phyloP scores from a whole-genome alignment of 2,888 invertebrate species.

The Pseudolycoriella hygida region DNA sequence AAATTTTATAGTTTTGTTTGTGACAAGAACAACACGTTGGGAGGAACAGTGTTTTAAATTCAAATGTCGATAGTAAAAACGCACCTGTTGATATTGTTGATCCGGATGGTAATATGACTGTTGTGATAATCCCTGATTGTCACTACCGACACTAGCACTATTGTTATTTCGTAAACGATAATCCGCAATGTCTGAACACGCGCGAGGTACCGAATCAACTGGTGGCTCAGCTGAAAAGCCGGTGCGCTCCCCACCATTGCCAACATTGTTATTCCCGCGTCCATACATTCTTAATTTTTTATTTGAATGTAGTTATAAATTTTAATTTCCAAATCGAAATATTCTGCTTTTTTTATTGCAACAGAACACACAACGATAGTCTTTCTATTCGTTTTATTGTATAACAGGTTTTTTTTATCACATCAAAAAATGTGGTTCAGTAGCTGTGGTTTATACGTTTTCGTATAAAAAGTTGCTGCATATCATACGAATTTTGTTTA shows the following conservation, averaged over 20 bases:
- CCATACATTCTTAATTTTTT: conserved; percentile 7
- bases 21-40: too few species aligned
- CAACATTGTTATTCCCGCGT: conserved; percentile 5
- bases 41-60: too few species aligned
- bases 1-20: too few species aligned
- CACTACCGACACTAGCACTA: conserved; percentile 7
- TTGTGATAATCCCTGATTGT: conserved; percentile 9
- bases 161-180: conserved; percentile 9
- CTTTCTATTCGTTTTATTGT: too few species aligned
- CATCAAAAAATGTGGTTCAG: too few species aligned
- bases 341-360: too few species aligned
- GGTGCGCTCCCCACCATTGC: conserved; percentile 14
- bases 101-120: conserved; percentile 8
- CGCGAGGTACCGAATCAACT: conserved; percentile 29
- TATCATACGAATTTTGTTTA: too few species aligned
- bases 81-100: conserved; percentile 14
- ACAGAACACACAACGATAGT: too few species aligned
- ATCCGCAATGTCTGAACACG: conserved; percentile 19
- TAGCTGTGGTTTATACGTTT: too few species aligned
- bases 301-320: not conserved
- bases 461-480: too few species aligned
- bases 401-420: too few species aligned
- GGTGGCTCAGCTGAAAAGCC: conserved; percentile 12
- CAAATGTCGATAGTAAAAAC: not conserved
- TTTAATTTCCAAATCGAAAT: not conserved